Percentiles rank a stretch among this genome's conserved stretches.
Evolutionary conservation across 2,888 invertebrate species (phyloP).

Genomic region (Hypomecis atomaria): DNA sequence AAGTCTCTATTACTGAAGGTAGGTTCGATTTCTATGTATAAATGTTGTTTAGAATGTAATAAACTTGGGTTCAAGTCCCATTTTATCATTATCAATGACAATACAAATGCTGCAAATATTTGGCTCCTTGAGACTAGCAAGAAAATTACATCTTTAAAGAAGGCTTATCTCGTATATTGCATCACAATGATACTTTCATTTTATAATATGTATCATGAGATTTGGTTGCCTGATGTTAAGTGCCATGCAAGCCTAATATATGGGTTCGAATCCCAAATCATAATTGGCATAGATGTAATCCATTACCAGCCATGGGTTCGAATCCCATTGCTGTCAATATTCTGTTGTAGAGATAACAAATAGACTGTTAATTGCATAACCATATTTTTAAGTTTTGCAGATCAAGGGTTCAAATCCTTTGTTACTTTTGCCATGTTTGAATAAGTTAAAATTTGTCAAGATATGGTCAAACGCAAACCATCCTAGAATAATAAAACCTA

Average conservation of each 20-base stretch:
- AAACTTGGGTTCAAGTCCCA: constrained; percentile 17
- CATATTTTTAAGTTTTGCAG: background rate
- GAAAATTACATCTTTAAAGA: too few species aligned
- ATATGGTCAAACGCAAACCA: too few species aligned
- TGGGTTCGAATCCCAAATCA: background rate
- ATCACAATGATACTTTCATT: too few species aligned
- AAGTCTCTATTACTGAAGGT: too few species aligned
- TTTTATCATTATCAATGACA: background rate
- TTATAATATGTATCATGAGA: too few species aligned
- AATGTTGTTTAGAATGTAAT: too few species aligned
- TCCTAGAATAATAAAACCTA: too few species aligned
- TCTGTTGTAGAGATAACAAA: too few species aligned
- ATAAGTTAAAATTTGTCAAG: background rate
- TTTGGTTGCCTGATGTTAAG: too few species aligned
- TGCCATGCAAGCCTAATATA: background rate
- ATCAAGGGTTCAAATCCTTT: constrained; percentile 9
- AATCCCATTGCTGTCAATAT: background rate
- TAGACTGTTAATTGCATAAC: background rate
- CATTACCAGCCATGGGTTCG: background rate
- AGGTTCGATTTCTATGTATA: too few species aligned
- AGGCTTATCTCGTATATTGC: too few species aligned
- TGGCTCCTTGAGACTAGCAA: background rate
- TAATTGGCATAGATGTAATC: background rate
- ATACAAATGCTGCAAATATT: too few species aligned
- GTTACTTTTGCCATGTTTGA: background rate